Conservation (phyloP, 2,113 vertebrate species). For the Callospermophilus lateralis region DNA sequence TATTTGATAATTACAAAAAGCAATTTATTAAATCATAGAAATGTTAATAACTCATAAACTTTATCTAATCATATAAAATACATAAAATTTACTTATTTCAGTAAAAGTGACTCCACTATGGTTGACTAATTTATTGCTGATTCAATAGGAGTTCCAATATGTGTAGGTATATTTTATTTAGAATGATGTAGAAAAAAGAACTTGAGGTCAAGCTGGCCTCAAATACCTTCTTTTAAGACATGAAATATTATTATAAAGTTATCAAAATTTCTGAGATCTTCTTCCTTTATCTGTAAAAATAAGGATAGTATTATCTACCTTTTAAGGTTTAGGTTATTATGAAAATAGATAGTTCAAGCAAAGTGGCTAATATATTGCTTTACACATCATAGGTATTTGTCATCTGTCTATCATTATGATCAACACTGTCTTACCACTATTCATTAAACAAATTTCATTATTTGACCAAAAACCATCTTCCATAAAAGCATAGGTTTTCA, state of each 20-base stretch:
- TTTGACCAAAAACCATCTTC: conserved; percentile 4
- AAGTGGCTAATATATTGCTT: background rate
- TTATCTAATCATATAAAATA: background rate
- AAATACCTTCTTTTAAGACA: background rate
- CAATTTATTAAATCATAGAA: background rate
- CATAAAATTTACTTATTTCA: background rate
- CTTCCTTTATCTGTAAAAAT: background rate
- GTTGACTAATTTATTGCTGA: background rate
- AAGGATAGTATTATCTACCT: background rate
- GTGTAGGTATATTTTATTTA: background rate
- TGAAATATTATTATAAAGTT: background rate
- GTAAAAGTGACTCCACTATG: background rate
- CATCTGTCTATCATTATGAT: background rate
- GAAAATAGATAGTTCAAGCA: background rate
- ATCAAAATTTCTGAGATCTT: background rate
- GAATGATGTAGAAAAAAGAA: background rate
- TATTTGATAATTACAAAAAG: background rate
- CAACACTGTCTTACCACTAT: background rate
- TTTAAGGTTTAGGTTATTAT: background rate
- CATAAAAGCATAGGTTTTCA: background rate
- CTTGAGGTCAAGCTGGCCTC: background rate
- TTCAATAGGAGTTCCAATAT: background rate
- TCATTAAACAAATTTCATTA: background rate
- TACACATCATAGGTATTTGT: background rate
- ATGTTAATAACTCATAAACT: background rate